Percentiles rank a stretch among this genome's conserved stretches.
These are phyloP conservation scores for Sternotherus odoratus DNA, from an alignment of 2,797 vertebrate genomes.

Conservation along the genomic window DNA sequence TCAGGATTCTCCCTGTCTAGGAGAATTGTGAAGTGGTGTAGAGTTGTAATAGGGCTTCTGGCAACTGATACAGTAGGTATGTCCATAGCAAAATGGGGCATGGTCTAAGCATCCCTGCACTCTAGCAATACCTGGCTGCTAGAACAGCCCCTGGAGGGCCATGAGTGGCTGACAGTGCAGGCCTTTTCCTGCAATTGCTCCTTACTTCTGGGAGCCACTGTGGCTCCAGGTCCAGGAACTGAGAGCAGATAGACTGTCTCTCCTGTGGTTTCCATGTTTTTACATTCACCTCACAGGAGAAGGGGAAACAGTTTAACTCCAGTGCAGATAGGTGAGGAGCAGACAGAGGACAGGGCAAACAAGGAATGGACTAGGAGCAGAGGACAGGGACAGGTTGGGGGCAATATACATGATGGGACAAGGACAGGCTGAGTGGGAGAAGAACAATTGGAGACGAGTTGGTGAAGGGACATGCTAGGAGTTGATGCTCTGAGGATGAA, in stretches of 20 bases:
- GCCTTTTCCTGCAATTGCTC: fast-evolving
- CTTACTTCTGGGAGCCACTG: not conserved
- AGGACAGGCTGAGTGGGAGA: not conserved
- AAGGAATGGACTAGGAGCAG: not conserved
- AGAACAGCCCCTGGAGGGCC: not conserved
- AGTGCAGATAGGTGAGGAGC: not conserved
- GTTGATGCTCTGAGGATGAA: not conserved
- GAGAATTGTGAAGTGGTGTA: not conserved
- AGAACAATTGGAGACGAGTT: not conserved
- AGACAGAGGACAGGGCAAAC: not conserved
- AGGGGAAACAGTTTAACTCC: not conserved
- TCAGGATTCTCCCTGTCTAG: not conserved
- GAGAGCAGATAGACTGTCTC: not conserved
- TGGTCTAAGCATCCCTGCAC: not conserved
- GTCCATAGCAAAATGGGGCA: not conserved
- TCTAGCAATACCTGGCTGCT: not conserved
- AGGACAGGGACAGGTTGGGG: not conserved
- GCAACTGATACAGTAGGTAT: not conserved
- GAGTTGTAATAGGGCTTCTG: not conserved
- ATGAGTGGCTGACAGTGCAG: not conserved
- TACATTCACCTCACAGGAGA: not conserved
- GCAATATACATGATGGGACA: not conserved
- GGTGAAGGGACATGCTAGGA: not conserved
- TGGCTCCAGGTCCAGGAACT: not conserved
- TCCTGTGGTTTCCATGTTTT: not conserved